Conservation (phyloP, 2,797 vertebrate genomes). For the Paramormyrops hopkinsi region DNA sequence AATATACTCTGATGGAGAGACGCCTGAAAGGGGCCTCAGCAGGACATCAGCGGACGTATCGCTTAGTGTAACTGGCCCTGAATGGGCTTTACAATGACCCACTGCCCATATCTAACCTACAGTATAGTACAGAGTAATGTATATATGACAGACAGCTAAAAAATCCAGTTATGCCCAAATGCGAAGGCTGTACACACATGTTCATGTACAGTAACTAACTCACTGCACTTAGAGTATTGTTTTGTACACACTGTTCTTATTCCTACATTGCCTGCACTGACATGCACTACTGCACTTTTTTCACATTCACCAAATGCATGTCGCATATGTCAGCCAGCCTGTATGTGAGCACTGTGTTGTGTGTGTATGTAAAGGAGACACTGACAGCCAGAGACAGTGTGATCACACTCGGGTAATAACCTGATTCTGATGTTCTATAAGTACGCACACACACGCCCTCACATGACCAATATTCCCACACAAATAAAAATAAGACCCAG, state of each 20-base stretch:
- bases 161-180: too few species aligned
- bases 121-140: background rate
- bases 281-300: background rate
- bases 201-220: background rate
- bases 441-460: background rate
- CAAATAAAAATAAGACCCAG: too few species aligned
- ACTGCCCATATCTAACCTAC: background rate
- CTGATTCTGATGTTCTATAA: background rate
- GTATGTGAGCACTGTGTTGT: background rate
- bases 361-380: background rate
- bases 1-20: background rate
- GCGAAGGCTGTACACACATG: background rate
- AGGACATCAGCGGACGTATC: too few species aligned
- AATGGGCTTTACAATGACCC: background rate
- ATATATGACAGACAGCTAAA: too few species aligned
- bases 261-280: background rate
- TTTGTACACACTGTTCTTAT: background rate
- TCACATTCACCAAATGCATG: background rate
- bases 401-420: background rate
- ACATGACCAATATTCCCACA: too few species aligned
- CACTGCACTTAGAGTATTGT: background rate
- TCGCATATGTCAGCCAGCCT: too few species aligned
- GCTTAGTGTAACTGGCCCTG: conserved; percentile 14
- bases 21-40: background rate
- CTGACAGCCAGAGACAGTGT: background rate